phyloP scores from a whole-genome alignment of 53 echinoderm and acorn worm genomes.

The Temnopleurus reevesii region DNA sequence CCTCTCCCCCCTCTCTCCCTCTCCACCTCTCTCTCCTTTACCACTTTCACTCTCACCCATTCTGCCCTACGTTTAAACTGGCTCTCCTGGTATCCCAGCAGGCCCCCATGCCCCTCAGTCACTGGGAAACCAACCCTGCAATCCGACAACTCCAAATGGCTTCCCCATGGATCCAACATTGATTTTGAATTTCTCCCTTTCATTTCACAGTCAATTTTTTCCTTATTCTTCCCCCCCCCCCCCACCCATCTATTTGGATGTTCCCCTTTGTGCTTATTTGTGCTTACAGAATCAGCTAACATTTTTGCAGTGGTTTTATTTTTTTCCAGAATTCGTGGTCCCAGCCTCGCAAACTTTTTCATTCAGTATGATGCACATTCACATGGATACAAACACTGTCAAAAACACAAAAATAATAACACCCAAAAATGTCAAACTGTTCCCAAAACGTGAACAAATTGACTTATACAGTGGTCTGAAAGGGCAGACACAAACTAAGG shows the following conservation, averaged over 20 bases:
- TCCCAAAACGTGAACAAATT: too few relatives aligned
- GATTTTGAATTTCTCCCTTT: constrained; percentile 23
- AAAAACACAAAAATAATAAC: too few relatives aligned
- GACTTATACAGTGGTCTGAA: too few relatives aligned
- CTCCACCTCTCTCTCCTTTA: background rate
- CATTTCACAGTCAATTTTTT: background rate
- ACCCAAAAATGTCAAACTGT: too few relatives aligned
- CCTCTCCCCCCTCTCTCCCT: background rate
- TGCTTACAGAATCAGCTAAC: too few relatives aligned
- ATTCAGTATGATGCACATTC: too few relatives aligned
- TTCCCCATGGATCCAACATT: constrained; percentile 45
- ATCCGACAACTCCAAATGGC: constrained; percentile 38
- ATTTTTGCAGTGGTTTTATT: too few relatives aligned
- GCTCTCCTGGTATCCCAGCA: background rate
- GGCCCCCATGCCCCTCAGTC: constrained; percentile 32
- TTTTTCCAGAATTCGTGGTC: too few relatives aligned
- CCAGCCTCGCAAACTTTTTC: too few relatives aligned
- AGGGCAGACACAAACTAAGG: too few relatives aligned
- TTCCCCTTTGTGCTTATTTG: background rate
- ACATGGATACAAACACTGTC: too few relatives aligned
- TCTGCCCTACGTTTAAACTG: background rate
- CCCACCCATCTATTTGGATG: background rate
- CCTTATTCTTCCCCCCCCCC: background rate
- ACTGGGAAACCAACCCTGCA: constrained; percentile 28
- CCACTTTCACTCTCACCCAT: background rate